phyloP scores from a whole-genome alignment of 2,888 invertebrate genomes.

The Noctua janthe region DNA sequence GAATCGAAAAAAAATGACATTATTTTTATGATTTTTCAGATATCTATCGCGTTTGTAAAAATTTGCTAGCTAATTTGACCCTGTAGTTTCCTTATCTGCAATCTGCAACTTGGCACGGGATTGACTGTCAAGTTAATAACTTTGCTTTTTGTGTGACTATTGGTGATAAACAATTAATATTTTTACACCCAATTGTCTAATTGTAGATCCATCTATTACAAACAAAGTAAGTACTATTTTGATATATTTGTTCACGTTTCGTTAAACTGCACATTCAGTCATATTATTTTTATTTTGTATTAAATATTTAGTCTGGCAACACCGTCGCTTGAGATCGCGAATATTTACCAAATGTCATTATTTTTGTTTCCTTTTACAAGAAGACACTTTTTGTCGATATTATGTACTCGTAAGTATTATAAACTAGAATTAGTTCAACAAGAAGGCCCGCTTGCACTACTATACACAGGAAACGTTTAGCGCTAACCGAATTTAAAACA shows the following conservation, averaged over 20 bases:
- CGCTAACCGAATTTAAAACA: background rate
- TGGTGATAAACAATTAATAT: slow-evolving; percentile 6
- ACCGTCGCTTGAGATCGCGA: slow-evolving; percentile 49
- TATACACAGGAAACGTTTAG: background rate
- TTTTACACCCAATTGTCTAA: slow-evolving; percentile 11
- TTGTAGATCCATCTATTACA: slow-evolving; percentile 35
- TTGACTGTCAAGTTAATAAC: background rate
- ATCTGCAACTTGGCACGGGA: background rate
- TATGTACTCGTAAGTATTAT: slow-evolving; percentile 24
- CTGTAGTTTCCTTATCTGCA: background rate
- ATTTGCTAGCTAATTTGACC: background rate
- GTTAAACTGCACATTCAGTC: slow-evolving; percentile 25
- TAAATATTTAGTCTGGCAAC: slow-evolving; percentile 20
- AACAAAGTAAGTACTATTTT: slow-evolving; percentile 48
- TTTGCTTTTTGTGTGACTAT: slow-evolving; percentile 6
- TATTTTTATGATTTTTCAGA: background rate
- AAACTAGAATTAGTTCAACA: slow-evolving; percentile 6
- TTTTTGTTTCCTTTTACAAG: slow-evolving; percentile 4
- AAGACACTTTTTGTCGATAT: slow-evolving; percentile 4
- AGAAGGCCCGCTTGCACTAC: background rate
- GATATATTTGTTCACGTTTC: slow-evolving; percentile 5
- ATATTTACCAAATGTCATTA: slow-evolving; percentile 20
- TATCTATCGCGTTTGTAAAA: background rate
- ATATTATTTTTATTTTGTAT: background rate
- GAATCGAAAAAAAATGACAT: background rate